Conservation (phyloP, 92 coral and sea anemone genomes). For the Umimayanthus kanabou region DNA sequence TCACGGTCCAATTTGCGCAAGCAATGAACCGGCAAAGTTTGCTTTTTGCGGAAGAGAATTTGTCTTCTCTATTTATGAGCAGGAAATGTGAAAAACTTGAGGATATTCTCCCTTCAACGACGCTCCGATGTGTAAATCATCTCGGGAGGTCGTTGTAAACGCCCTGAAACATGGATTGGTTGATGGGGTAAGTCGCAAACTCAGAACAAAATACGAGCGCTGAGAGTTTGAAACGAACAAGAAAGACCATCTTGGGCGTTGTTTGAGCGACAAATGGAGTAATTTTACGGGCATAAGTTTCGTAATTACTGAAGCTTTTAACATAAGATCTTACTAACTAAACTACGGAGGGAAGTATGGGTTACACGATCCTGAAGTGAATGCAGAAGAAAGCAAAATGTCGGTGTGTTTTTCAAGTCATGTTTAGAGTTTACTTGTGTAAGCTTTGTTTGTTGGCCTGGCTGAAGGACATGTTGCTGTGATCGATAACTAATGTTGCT, state of each 20-base stretch:
- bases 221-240: constrained; percentile 7
- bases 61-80: neutral
- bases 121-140: constrained; percentile 73
- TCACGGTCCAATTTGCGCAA: constrained; percentile 34
- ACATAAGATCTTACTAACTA: neutral
- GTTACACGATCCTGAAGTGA: neutral
- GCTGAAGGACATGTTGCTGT: neutral
- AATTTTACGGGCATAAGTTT: constrained; percentile 15
- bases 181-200: constrained; percentile 80
- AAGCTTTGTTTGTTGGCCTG: neutral
- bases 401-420: neutral
- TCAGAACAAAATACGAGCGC: neutral
- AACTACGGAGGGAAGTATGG: neutral
- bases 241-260: constrained; percentile 68
- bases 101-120: constrained; percentile 26
- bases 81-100: constrained; percentile 37
- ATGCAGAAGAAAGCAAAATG: neutral
- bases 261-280: constrained; percentile 35
- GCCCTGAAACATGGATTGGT: constrained; percentile 93
- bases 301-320: constrained; percentile 26
- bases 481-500: constrained; percentile 11
- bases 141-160: constrained; percentile 54
- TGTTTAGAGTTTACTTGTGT: neutral
- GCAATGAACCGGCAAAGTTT: constrained; percentile 45
- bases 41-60: constrained; percentile 35